Evolutionary conservation across 2,888 invertebrate species (phyloP), one percentile per base, ranked within the genome.

Genomic region (Mystacides longicornis): DNA sequence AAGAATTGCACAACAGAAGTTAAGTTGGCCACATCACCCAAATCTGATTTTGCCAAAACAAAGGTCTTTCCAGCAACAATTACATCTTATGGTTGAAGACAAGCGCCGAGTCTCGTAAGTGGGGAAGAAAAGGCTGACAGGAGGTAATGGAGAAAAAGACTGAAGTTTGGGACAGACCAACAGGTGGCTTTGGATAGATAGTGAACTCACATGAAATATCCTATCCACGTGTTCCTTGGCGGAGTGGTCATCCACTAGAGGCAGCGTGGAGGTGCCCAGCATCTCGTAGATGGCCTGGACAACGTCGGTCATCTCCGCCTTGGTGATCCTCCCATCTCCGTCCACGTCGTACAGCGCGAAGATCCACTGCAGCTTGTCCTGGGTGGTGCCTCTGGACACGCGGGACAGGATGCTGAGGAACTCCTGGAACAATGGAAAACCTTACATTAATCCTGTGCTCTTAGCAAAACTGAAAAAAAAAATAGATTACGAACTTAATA

Each of bases 341-440:
- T 93, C 89, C 56, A 89, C 81, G 70, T 93, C 93, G 72, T 93
- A 93, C 19, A 93, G 75, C 7, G 86, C 83, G 70, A 93, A 93
- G 52, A 92, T 85, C 93, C 93, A 93, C 63, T 89, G 85, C 42
- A 93, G 75, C 68, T 93, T 90, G 69, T 93, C 93, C 65, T 89
- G 86, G 2, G 87, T 80, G 18, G 86, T 85, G 11, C 93, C 93
- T 55, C 92, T 80, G 1, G 90, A 90, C 59, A 92, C 86, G 64
- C 89, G 86, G 20, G 92, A 93, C 23, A 93, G 73, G 56, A 89
- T 88, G 64, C 82, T 83, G 49, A 93, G 79, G 72, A 92, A 92
- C 69, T 93, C 91, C 92, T 93, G 76, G 3, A 68, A 68, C 52
- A 55, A 9, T 31, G 31, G 14, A 31, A 31, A 31, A 31, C 31